phyloP scores from a whole-genome alignment of 2,888 invertebrate species.

The Lasioglossum zephyrum region DNA sequence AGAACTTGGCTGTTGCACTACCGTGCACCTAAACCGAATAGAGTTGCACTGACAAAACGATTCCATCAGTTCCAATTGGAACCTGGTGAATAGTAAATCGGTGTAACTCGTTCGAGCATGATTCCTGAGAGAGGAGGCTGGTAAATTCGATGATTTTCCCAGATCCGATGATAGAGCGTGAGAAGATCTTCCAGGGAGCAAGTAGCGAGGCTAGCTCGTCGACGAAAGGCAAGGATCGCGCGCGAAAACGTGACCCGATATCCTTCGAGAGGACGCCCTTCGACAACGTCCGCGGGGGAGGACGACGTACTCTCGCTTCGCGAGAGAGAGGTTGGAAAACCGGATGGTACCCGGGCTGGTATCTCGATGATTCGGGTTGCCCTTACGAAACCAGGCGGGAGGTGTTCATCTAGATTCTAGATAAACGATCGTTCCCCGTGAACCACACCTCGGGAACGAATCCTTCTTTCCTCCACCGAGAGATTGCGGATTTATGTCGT shows the following conservation, averaged over 20 bases:
- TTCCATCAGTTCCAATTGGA: neutral
- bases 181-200: neutral
- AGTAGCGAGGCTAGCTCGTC: neutral
- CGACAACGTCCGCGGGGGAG: neutral
- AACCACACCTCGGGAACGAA: neutral
- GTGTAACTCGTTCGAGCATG: neutral
- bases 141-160: neutral
- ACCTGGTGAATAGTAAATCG: neutral
- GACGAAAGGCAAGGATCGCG: slow-evolving; percentile 12
- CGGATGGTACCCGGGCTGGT: neutral
- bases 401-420: slow-evolving; percentile 70
- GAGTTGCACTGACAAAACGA: neutral
- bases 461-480: neutral
- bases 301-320: neutral
- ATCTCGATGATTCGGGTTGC: slow-evolving; percentile 23
- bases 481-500: neutral
- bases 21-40: too few species aligned
- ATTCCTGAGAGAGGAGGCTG: neutral
- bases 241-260: slow-evolving; percentile 54
- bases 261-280: slow-evolving; percentile 35
- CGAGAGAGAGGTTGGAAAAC: neutral
- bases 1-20: too few species aligned
- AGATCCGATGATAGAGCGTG: slow-evolving; percentile 1
- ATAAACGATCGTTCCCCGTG: slow-evolving; percentile 18
- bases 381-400: slow-evolving; percentile 76